Evolutionary conservation across 2,888 invertebrate species (phyloP), one percentile per base, ranked within the genome.

Genomic region (Artemia sp.): DNA sequence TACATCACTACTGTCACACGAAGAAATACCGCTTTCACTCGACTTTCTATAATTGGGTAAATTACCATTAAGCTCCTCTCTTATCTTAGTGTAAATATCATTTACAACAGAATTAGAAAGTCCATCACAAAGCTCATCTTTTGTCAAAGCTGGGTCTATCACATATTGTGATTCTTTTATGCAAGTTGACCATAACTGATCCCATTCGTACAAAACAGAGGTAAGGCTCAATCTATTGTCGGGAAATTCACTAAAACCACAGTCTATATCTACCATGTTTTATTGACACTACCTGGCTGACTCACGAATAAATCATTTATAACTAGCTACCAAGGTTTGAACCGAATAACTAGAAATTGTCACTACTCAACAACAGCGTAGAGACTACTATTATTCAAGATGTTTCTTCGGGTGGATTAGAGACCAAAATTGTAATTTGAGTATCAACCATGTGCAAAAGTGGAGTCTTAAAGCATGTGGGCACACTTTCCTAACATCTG

Each of bases 101-200:
- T 58, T n/a, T 12, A 58, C 64, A 24, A 58, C 64, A n/a, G 64
- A 19, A 58, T 58, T 58, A n/a, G 64, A 58, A 58, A 58, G 64
- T 8, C 11, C 64, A 24, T 58, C 64, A 9, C n/a, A 19, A 24
- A 19, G 14, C 14, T 2, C 24, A 24, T 58, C 64, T n/a, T 24
- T 58, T 24, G 64, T 10, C 24, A 19, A n/a, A 58, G 8, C 64
- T 24, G n/a, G 64, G 8, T n/a, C n/a, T 24, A 58, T 1, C 64
- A 58, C 64, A 19, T 12, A 8, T 24, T 58, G 14, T n/a, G 24
- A n/a, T 24, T 58, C 11, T 19, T n/a, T 58, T 24, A 58, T 58
- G 24, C 64, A 58, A 10, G 8, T 58, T 10, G 64, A 58, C 64
- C 64, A 58, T 10, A 58, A 24, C 64, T 58, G 8, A 24, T 58